Conservation (phyloP, 1,140 invertebrate species). For the Elysia chlorotica region DNA sequence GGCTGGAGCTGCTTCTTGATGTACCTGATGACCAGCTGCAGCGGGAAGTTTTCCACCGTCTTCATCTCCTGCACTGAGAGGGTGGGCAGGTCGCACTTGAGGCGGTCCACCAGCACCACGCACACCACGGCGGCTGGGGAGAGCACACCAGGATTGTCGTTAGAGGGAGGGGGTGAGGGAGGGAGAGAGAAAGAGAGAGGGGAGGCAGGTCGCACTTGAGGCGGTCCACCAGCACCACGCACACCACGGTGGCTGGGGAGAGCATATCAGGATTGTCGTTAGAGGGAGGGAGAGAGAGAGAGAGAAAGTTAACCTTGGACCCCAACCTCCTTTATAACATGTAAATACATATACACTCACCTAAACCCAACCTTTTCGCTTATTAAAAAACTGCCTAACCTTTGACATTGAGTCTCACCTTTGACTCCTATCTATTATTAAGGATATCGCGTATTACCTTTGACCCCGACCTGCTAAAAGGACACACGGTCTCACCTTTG, state of each 20-base stretch:
- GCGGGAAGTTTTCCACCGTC: constrained; percentile 91
- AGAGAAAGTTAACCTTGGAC: too few species aligned
- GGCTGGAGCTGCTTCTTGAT: constrained; percentile 79
- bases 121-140: constrained; percentile 79
- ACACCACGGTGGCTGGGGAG: neutral
- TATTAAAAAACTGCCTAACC: neutral
- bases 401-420: neutral
- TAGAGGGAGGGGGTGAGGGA: neutral
- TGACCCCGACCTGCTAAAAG: neutral
- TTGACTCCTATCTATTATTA: neutral
- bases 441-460: neutral
- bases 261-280: neutral
- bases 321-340: too few species aligned
- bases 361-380: too few species aligned
- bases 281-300: too few species aligned
- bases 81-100: constrained; percentile 89
- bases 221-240: neutral
- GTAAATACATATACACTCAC: too few species aligned
- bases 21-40: constrained; percentile 83
- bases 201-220: neutral
- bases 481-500: neutral
- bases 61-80: constrained; percentile 82
- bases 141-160: neutral
- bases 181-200: neutral
- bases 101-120: constrained; percentile 86